phyloP scores from a whole-genome alignment of 2,888 invertebrate species.

The Apamea anceps region DNA sequence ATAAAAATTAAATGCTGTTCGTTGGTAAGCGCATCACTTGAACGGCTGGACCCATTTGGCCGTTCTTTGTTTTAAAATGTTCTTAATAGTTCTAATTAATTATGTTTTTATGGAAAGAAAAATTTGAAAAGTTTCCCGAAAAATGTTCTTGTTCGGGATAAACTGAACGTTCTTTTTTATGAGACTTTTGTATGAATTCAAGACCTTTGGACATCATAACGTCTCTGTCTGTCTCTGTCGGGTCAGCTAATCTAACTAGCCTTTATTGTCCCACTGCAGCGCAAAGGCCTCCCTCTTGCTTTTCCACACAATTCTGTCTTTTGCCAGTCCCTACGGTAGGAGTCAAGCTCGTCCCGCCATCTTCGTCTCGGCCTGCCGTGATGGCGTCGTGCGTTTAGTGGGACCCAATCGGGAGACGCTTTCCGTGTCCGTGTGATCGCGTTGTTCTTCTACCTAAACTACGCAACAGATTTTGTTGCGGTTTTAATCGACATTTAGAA shows the following conservation, averaged over 20 bases:
- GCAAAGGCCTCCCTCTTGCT: too few relatives aligned
- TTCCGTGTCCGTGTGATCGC: neutral
- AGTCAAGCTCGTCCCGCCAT: too few relatives aligned
- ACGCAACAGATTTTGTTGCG: neutral
- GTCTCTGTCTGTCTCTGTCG: neutral
- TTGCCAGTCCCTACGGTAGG: too few relatives aligned
- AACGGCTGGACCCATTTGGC: too few relatives aligned
- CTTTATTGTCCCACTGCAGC: too few relatives aligned
- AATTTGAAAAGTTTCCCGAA: neutral
- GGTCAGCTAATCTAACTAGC: neutral
- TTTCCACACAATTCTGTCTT: too few relatives aligned
- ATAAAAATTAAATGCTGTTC: too few relatives aligned
- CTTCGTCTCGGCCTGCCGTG: too few relatives aligned
- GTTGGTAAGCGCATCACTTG: too few relatives aligned
- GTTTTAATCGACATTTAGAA: neutral
- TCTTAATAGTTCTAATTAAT: neutral
- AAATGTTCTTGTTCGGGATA: neutral
- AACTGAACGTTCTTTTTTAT: neutral
- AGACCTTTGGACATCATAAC: neutral
- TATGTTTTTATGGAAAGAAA: neutral
- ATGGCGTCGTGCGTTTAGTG: too few relatives aligned
- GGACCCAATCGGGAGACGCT: too few relatives aligned
- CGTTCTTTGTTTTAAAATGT: too few relatives aligned
- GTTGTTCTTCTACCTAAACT: neutral
- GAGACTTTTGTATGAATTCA: neutral